These are phyloP conservation scores for Potamarius usumacintae DNA, from an alignment of 2,113 vertebrate genomes.

Conservation along the genomic window DNA sequence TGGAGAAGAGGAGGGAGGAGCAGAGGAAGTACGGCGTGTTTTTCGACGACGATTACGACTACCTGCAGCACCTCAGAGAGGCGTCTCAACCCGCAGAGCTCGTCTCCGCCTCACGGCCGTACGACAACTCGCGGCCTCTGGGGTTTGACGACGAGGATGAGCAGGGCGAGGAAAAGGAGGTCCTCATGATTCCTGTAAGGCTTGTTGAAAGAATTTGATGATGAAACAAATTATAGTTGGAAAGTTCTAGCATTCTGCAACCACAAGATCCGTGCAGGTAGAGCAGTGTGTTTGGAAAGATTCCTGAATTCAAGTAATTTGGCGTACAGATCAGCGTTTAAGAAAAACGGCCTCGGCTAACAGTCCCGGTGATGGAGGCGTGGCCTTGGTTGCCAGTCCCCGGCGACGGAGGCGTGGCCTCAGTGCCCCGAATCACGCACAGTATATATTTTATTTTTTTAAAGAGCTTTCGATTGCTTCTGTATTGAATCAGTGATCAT, in stretches of 20 bases:
- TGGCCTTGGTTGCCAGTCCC: background rate
- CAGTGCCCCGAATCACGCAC: background rate
- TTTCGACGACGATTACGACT: constrained; percentile 95
- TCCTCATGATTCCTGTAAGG: constrained; percentile 23
- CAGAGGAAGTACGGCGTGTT: constrained; percentile 91
- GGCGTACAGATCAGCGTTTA: too few species aligned
- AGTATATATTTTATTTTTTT: too few species aligned
- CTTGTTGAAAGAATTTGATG: background rate
- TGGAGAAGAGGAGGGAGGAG: constrained; percentile 79
- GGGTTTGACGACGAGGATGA: constrained; percentile 61
- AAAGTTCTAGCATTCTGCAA: background rate
- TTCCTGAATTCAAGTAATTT: too few species aligned
- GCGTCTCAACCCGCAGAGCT: constrained; percentile 75
- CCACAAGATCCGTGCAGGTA: background rate
- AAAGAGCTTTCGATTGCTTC: background rate
- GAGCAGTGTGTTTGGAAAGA: too few species aligned
- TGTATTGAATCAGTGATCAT: background rate
- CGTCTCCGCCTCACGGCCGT: constrained; percentile 63
- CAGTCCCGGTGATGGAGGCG: background rate
- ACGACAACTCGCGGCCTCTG: constrained; percentile 46
- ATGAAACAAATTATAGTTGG: background rate
- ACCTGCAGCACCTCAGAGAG: constrained; percentile 94
- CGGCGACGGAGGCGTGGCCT: background rate
- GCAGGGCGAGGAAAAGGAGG: constrained; percentile 29
- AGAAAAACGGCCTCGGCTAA: too few species aligned